Base-by-base conservation (phyloP, 2,888 invertebrate genomes). In the Lutraria lutraria region DNA sequence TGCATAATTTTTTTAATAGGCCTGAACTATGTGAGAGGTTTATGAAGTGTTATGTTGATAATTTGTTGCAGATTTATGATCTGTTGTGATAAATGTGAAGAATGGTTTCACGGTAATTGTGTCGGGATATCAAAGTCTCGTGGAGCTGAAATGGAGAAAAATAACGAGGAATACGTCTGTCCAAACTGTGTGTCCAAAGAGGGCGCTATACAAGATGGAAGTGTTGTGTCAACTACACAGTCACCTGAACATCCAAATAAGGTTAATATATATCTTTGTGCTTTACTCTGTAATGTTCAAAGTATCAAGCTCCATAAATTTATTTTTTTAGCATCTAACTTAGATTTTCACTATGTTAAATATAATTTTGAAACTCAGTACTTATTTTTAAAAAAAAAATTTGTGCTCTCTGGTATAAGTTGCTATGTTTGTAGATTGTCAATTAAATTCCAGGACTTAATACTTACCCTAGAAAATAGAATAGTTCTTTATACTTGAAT, bases 101-200 rank as follows among this genome's bases (percentile, higher is more conserved):
- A 99, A 96, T 99, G 99, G 99, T 99, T 98, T 96, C 99, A 99
- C 96, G 99, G 99, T n/a, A 98, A 98, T 96, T 99, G 99, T 97
- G 99, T 99, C 21, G 98, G 98, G 94, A 98, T 99, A 79, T 98
- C 98, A 98, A 98, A 97, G 98, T 98, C 92, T 25, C 91, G 95
- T 96, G 97, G 97, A 54, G 98, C 98, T 95, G 98, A 98, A 97
- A 99, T 99, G 98, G 99, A 99, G 88, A 90, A 94, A 31, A 93
- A 94, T 25, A 93, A 95, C 25, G 94, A 95, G 86, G 95, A 95
- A 21, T 96, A 96, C 88, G 93, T 94, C 19, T 96, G 96, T 92
- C 95, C 95, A 29, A 89, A 91, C n/a, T 96, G 96, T 90, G 43
- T 43, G 43, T 43, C 43, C 43, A 86, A 87, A 83, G 94, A 87